These are phyloP conservation scores for Danio jaintianensis DNA, from an alignment of 2,797 vertebrate genomes.

Conservation along the genomic window DNA sequence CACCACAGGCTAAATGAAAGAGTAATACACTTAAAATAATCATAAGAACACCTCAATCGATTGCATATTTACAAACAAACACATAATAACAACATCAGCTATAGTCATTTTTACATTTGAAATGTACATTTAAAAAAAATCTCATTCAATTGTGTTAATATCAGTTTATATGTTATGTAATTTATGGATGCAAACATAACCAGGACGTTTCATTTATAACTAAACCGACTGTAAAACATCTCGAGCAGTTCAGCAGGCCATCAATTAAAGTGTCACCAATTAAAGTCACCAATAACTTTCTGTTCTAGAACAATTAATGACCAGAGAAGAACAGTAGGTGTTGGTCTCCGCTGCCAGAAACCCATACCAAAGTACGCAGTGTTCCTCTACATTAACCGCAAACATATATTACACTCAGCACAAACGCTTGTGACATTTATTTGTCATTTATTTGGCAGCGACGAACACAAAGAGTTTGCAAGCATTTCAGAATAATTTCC, in stretches of 20 bases:
- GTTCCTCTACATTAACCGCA: neutral
- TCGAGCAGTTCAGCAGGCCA: too few species aligned
- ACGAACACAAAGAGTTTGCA: neutral
- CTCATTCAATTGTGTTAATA: too few species aligned
- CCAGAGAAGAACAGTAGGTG: neutral
- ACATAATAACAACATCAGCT: too few species aligned
- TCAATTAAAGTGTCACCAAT: too few species aligned
- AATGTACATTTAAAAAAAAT: too few species aligned
- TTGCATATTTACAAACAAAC: too few species aligned
- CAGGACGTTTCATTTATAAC: too few species aligned
- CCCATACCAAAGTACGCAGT: neutral
- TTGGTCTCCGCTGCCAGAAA: neutral
- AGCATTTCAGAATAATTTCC: neutral
- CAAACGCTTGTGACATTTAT: neutral
- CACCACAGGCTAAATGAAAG: neutral
- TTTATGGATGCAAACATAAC: too few species aligned
- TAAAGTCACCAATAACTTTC: neutral
- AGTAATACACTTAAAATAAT: neutral
- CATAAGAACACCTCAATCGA: neutral
- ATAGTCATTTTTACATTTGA: too few species aligned
- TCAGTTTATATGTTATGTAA: too few species aligned
- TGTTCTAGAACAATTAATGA: neutral
- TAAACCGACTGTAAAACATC: too few species aligned
- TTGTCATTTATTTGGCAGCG: neutral
- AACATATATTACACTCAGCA: neutral